phyloP scores from a whole-genome alignment of 2,888 invertebrate species.

The Monopis laevigella region DNA sequence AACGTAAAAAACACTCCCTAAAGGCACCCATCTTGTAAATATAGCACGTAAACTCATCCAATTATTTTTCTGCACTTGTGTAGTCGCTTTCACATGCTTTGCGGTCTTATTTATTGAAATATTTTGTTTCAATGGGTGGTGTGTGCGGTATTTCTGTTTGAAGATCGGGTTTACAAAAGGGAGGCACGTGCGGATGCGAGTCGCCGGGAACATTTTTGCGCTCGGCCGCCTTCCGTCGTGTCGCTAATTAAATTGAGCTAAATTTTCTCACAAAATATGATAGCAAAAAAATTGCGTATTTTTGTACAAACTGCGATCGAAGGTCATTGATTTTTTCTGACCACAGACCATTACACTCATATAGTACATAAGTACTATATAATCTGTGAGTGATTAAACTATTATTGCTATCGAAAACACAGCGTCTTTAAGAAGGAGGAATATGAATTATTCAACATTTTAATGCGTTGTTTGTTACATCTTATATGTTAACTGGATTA shows the following conservation, averaged over 20 bases:
- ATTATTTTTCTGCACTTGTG: conserved; percentile 45
- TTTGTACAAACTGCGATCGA: no score
- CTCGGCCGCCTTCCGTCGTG: not conserved
- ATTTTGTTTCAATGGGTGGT: conserved; percentile 52
- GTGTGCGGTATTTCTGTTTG: conserved; percentile 44
- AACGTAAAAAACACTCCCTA: conserved; percentile 71
- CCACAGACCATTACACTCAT: not conserved
- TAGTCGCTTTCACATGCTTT: conserved; percentile 34
- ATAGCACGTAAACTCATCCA: conserved; percentile 73
- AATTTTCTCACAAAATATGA: not conserved
- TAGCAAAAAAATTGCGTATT: no score
- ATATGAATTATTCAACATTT: no score
- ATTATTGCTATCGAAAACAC: no score
- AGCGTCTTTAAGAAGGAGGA: no score
- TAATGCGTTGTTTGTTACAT: no score
- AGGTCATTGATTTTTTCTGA: not conserved
- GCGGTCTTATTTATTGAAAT: no score
- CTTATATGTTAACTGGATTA: no score
- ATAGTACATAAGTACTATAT: no score
- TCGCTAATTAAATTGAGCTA: conserved; percentile 2
- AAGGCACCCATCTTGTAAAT: conserved; percentile 73
- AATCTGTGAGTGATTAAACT: no score
- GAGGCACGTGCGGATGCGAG: conserved; percentile 57
- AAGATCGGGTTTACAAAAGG: conserved; percentile 59
- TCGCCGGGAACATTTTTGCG: conserved; percentile 50